phyloP scores from a whole-genome alignment of 2,888 invertebrate species.

The Yponomeuta evonymella region DNA sequence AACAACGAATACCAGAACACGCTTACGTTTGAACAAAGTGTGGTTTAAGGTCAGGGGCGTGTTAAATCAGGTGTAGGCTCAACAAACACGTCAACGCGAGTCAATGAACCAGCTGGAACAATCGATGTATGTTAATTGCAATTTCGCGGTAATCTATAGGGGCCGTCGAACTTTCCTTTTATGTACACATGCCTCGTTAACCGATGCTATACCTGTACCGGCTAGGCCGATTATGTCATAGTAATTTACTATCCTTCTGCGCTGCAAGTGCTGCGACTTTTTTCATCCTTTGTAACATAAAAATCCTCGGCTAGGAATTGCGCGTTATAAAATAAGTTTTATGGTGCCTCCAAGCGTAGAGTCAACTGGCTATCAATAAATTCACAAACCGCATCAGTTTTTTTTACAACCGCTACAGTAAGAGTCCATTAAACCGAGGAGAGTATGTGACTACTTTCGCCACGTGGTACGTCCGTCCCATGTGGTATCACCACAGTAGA shows the following conservation, averaged over 20 bases:
- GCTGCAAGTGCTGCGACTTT: not conserved
- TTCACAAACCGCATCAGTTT: slow-evolving; percentile 1
- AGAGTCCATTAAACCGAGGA: not conserved
- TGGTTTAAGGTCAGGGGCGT: slow-evolving; percentile 36
- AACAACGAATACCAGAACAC: slow-evolving; percentile 11
- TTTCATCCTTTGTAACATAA: not conserved
- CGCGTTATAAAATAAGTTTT: slow-evolving; percentile 2
- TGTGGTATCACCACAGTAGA: slow-evolving; percentile 3
- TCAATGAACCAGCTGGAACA: slow-evolving; percentile 45
- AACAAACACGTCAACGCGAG: slow-evolving; percentile 23
- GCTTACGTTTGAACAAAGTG: slow-evolving; percentile 18
- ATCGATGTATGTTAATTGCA: slow-evolving; percentile 54
- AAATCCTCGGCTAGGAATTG: not conserved
- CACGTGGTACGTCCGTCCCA: not conserved
- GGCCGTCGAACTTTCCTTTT: slow-evolving; percentile 52
- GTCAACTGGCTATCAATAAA: not conserved
- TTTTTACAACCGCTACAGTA: slow-evolving; percentile 7
- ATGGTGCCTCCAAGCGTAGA: slow-evolving; percentile 1
- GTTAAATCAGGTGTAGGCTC: slow-evolving; percentile 29
- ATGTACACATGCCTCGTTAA: slow-evolving; percentile 33
- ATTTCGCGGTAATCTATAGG: slow-evolving; percentile 49
- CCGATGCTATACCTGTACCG: slow-evolving; percentile 13
- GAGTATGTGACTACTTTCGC: slow-evolving; percentile 11
- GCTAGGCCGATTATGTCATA: not conserved
- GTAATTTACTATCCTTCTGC: slow-evolving; percentile 3